These are phyloP conservation scores for Troides oblongomaculatus DNA, from an alignment of 2,888 invertebrate genomes.

Conservation along the genomic window DNA sequence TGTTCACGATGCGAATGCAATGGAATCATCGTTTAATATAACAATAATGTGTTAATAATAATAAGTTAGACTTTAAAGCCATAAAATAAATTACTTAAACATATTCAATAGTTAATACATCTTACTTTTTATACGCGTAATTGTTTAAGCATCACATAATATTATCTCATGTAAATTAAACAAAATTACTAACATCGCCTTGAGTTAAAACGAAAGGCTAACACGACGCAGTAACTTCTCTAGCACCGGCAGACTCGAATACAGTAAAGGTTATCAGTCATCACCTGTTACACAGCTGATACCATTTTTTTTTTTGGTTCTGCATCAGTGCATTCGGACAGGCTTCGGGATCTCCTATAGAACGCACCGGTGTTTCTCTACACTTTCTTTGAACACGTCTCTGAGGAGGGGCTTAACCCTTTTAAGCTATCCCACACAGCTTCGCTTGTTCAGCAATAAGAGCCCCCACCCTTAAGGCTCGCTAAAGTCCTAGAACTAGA, in stretches of 20 bases:
- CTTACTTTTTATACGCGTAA: neutral
- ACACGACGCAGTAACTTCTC: neutral
- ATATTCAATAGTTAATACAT: constrained; percentile 1
- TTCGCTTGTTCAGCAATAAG: too few relatives aligned
- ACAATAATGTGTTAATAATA: neutral
- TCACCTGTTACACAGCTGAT: too few relatives aligned
- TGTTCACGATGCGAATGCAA: neutral
- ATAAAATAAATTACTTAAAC: constrained; percentile 3
- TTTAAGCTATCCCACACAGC: too few relatives aligned
- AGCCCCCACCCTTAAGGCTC: too few relatives aligned
- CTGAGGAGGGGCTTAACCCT: too few relatives aligned
- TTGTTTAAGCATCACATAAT: neutral
- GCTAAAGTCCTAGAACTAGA: too few relatives aligned
- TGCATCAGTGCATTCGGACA: too few relatives aligned
- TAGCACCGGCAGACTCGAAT: neutral
- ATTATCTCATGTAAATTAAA: neutral
- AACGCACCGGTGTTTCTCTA: too few relatives aligned
- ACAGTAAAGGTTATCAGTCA: too few relatives aligned
- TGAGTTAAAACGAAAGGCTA: neutral
- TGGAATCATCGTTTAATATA: neutral
- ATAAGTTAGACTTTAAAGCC: constrained; percentile 1
- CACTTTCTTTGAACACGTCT: too few relatives aligned
- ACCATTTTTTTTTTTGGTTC: too few relatives aligned
- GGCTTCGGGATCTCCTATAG: too few relatives aligned
- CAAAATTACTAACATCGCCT: neutral